phyloP scores from a whole-genome alignment of 2,888 invertebrate species.

The Hypsopygia costalis region DNA sequence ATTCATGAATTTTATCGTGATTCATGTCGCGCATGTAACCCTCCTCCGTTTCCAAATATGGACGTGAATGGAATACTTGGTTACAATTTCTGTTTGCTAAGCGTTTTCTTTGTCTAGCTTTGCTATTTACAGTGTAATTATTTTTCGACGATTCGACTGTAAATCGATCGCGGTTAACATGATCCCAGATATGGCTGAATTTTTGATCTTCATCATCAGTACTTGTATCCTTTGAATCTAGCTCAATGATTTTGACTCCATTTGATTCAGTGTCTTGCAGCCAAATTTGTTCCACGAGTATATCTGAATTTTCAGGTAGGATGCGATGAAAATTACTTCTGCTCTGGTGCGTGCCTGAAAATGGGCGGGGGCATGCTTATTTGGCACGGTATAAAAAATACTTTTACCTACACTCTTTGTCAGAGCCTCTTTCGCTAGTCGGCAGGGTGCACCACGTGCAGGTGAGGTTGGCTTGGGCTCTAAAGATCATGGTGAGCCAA shows the following conservation, averaged over 20 bases:
- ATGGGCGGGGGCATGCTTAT: too few species aligned
- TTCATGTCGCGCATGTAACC: slow-evolving; percentile 9
- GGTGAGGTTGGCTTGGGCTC: too few species aligned
- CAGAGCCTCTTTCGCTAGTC: too few species aligned
- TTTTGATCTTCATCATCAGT: slow-evolving; percentile 21
- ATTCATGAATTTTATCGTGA: slow-evolving; percentile 9
- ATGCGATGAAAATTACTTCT: slow-evolving; percentile 19
- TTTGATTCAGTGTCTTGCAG: slow-evolving; percentile 29
- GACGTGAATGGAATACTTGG: slow-evolving; percentile 12
- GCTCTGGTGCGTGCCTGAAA: slow-evolving; percentile 31
- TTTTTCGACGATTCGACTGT: slow-evolving; percentile 20
- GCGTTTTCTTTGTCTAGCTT: slow-evolving; percentile 38
- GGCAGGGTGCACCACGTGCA: too few species aligned
- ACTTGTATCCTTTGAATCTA: slow-evolving; percentile 38
- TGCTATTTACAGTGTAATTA: slow-evolving; percentile 32
- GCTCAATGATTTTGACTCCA: slow-evolving; percentile 52
- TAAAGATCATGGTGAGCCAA: too few species aligned
- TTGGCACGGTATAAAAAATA: too few species aligned
- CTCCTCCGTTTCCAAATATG: slow-evolving; percentile 8
- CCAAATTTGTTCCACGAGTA: slow-evolving; percentile 37
- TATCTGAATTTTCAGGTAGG: slow-evolving; percentile 30
- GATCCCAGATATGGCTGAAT: slow-evolving; percentile 34
- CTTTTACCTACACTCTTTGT: too few species aligned
- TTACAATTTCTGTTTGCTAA: slow-evolving; percentile 9
- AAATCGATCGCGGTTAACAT: slow-evolving; percentile 24